Base-by-base conservation (phyloP, 2,888 invertebrate species). In the Drosophila setosimentum region DNA sequence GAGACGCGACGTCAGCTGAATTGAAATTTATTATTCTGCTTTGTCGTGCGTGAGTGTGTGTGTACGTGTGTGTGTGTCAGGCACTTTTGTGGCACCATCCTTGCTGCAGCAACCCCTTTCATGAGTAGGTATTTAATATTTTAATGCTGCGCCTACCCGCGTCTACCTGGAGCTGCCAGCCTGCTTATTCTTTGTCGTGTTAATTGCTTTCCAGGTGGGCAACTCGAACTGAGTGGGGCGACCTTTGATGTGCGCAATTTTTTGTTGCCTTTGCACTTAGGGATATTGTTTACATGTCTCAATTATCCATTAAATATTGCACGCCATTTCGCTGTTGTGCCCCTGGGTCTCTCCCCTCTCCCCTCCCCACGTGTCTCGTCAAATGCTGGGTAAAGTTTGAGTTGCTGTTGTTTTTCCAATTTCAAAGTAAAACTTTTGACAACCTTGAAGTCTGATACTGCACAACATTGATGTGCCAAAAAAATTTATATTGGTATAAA, bases 1-100 rank as follows among this genome's bases (percentile, higher is more conserved):
- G 75, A 86, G 76, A 87, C 80, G 32, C 33, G 75, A 75, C 80
- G 80, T 77, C 80, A 60, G 69, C 71, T 89, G 87, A 90, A 90
- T 90, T 88, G 87, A 88, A 87, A 87, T 87, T 87, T 90, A 87
- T 87, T 87, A 87, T 87, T 90, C 90, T 86, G 87, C 90, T 87
- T 87, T 87, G 87, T 86, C 87, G 90, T 90, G 89, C 87, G 77
- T 88, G 55, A 72, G 67, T 80, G 78, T 30, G 57, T 27, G 16
- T 16, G 27, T 24, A 18, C 37, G 27, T 11, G 11, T 35, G 35
- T 35, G 27, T 55, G 13, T 54, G 27, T 37, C 4, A 73, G 76
- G 87, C 84, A 83, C 84, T 87, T 87, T 78, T 76, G 61, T 70
- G 76, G 75, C 82, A 45, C 27, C 37, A 18, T 37, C 51, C 27